These are phyloP conservation scores for Larimichthys crocea DNA, from an alignment of 2,113 vertebrate species.

Conservation along the genomic window DNA sequence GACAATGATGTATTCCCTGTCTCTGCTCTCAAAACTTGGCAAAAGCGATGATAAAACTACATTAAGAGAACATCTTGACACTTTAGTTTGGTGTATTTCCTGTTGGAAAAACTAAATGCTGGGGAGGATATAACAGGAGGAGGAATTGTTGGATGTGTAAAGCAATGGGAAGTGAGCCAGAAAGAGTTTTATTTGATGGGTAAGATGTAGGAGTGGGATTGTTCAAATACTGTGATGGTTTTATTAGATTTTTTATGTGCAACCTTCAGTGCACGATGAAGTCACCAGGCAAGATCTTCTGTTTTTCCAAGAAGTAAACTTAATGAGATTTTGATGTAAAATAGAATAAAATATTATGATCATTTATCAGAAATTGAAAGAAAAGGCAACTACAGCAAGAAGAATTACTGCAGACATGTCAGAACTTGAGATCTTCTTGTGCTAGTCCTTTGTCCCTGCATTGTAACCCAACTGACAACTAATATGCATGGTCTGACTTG, in stretches of 20 bases:
- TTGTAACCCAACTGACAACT: not conserved
- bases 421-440: not conserved
- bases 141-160: constrained; percentile 3
- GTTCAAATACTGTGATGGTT: constrained; percentile 47
- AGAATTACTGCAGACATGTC: not conserved
- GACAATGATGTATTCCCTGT: not conserved
- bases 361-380: not conserved
- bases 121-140: constrained; percentile 6
- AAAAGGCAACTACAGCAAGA: not conserved
- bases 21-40: constrained; percentile 1
- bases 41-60: not conserved
- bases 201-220: constrained; percentile 21
- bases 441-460: not conserved
- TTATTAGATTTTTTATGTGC: constrained; percentile 55
- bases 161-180: constrained; percentile 26
- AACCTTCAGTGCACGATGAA: constrained; percentile 45
- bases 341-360: not conserved
- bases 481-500: not conserved
- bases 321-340: constrained; percentile 19
- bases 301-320: constrained; percentile 25
- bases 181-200: constrained; percentile 46
- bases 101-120: constrained; percentile 28
- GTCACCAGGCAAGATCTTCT: constrained; percentile 37
- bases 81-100: constrained; percentile 22
- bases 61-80: constrained; percentile 27